A percentile compares a stretch with the other conserved stretches of the same genome.
Evolutionary conservation across 1,140 invertebrate genomes (phyloP).

Genomic region (Drosophila simulans): DNA sequence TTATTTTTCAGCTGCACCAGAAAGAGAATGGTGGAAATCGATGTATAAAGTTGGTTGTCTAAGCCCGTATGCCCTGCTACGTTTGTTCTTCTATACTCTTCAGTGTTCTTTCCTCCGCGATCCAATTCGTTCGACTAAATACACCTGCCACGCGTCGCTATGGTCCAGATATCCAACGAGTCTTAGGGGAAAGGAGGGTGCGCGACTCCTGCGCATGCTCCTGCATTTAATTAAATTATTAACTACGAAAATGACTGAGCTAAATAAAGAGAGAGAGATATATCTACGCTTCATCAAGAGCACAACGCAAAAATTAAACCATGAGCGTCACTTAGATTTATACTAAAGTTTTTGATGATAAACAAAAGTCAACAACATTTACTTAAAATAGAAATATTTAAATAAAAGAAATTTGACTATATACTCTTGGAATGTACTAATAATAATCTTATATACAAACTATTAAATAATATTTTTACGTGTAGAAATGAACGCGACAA

Average conservation of each 20-base stretch:
- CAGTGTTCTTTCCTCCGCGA: slow-evolving; percentile 30
- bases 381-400: too few relatives aligned
- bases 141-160: slow-evolving; percentile 81
- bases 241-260: slow-evolving; percentile 73
- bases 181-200: not conserved
- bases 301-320: not conserved
- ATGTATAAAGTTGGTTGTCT: slow-evolving; percentile 48
- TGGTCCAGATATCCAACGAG: slow-evolving; percentile 11
- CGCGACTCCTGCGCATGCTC: slow-evolving; percentile 61
- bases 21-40: slow-evolving; percentile 10
- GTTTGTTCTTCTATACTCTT: slow-evolving; percentile 9
- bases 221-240: slow-evolving; percentile 84
- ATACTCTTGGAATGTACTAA: not conserved
- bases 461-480: not conserved
- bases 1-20: slow-evolving; percentile 73
- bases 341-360: too few relatives aligned
- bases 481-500: slow-evolving; percentile 11
- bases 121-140: slow-evolving; percentile 61
- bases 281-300: slow-evolving; percentile 31
- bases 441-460: too few relatives aligned
- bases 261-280: slow-evolving; percentile 16
- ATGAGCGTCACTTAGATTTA: not conserved
- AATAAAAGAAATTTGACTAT: not conserved
- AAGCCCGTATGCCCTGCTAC: slow-evolving; percentile 61
- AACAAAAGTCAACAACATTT: too few relatives aligned